Evolutionary conservation across 2,888 invertebrate species (phyloP).

Genomic region (Drosophila neonasuta): DNA sequence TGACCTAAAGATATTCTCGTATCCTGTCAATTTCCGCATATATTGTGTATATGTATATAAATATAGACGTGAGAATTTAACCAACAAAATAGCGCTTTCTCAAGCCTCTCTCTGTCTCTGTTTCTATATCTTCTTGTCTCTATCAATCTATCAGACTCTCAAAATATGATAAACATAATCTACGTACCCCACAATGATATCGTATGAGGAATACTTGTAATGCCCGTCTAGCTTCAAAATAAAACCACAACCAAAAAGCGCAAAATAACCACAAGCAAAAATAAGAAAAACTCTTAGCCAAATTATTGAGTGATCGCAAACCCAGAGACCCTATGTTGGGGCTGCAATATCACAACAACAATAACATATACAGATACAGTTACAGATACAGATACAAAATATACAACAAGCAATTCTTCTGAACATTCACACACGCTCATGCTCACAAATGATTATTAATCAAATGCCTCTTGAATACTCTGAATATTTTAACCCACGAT

Average conservation of each 20-base stretch:
- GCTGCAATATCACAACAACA: constrained; percentile 29
- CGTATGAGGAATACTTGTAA: constrained; percentile 34
- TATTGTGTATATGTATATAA: constrained; percentile 57
- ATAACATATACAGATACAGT: constrained; percentile 54
- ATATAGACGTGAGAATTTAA: constrained; percentile 67
- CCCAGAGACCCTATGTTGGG: constrained; percentile 20
- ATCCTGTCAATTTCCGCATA: constrained; percentile 52
- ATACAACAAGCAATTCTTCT: constrained; percentile 67
- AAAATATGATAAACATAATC: constrained; percentile 39
- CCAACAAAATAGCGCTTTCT: constrained; percentile 24
- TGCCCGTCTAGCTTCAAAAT: constrained; percentile 40
- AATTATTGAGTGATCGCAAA: constrained; percentile 28
- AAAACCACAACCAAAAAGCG: constrained; percentile 41
- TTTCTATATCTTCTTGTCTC: constrained; percentile 6
- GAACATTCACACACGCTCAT: constrained; percentile 83
- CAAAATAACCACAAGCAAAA: constrained; percentile 52
- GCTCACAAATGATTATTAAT: constrained; percentile 81
- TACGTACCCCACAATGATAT: constrained; percentile 40
- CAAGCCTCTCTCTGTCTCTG: constrained; percentile 45
- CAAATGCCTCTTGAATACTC: constrained; percentile 68
- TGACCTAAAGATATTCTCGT: constrained; percentile 17
- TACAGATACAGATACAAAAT: constrained; percentile 51
- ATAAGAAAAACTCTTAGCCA: constrained; percentile 52
- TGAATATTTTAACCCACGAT: constrained; percentile 69
- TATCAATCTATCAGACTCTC: constrained; percentile 7